Evolutionary conservation across 2,888 invertebrate genomes (phyloP), one percentile per base, ranked within the genome.

Genomic region (Uropetala carovei): DNA sequence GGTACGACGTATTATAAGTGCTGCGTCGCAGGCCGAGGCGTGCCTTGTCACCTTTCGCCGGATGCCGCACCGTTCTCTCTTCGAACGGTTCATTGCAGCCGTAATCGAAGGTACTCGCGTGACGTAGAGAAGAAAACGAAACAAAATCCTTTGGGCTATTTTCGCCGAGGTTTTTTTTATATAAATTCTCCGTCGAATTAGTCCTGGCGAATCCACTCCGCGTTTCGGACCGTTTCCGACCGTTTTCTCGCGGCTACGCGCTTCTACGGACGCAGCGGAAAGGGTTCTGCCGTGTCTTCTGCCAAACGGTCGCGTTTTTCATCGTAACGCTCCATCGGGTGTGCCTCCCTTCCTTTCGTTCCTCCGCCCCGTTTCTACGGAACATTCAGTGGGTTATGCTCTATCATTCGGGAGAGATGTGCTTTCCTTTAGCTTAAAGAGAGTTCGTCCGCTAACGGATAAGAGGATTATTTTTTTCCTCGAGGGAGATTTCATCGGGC

Each of bases 361-460:
- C 56, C 89, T 68, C 83, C 56, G 43, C 56, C 56, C 57, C 83
- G 16, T n/a, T 57, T 68, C 89, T 22, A 56, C 18, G 56, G 43
- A 89, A 43, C 89, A 89, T 43, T 89, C 89, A 16, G 89, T 89
- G 43, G 64, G 64, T 89, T 89, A 64, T 89, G 59, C 30, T 86
- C 60, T 27, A 59, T 22, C 22, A 64, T 64, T 83, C 64, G 9
- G 64, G 64, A 64, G 83, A n/a, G 57, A 56, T 57, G 83, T 89
- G 64, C n/a, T 68, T 64, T 89, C n/a, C 89, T 11, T 83, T 18
- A 43, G n/a, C 18, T 10, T 43, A 43, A n/a, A n/a, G 43, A 43
- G 43, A 43, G 43, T 43, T 43, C 43, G 43, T 43, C 43, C 1
- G 5, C 43, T 43, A 43, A 43, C 43, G 43, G 43, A 89, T 30